These are phyloP conservation scores for Steatocranus sp. DNA, from an alignment of 2,797 vertebrate species.

Conservation along the genomic window DNA sequence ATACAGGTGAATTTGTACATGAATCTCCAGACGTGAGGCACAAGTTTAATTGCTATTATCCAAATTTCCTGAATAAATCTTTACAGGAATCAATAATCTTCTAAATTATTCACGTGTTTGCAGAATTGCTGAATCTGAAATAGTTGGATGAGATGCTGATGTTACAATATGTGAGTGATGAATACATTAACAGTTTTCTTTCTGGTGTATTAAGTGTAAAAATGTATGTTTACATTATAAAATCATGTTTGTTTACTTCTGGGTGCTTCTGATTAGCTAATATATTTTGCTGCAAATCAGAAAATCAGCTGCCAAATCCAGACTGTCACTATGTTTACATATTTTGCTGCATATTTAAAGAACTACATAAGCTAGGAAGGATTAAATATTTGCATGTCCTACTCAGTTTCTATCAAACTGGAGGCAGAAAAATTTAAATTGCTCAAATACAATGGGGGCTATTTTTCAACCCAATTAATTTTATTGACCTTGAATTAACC, in stretches of 20 bases:
- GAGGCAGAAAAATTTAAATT: not conserved
- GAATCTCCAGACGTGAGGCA: not conserved
- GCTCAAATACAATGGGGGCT: not conserved
- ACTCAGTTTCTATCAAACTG: not conserved
- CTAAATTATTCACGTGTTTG: not conserved
- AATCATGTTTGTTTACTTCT: not conserved
- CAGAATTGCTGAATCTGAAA: accelerated
- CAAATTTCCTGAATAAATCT: not conserved
- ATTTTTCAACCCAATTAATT: not conserved
- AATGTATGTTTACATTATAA: slow-evolving; percentile 13
- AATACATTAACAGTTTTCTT: not conserved
- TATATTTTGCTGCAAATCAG: not conserved
- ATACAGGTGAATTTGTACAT: accelerated
- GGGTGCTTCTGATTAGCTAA: not conserved
- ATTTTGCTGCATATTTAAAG: not conserved
- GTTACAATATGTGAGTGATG: accelerated
- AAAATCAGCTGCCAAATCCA: not conserved
- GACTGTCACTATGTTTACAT: not conserved
- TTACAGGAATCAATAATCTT: not conserved
- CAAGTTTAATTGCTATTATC: not conserved
- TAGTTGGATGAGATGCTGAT: not conserved
- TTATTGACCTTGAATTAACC: not conserved
- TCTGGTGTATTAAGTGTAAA: not conserved
- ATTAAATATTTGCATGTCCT: not conserved
- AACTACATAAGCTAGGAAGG: not conserved